phyloP scores from a whole-genome alignment of 1,140 invertebrate genomes.

The Hypothenemus hampei region DNA sequence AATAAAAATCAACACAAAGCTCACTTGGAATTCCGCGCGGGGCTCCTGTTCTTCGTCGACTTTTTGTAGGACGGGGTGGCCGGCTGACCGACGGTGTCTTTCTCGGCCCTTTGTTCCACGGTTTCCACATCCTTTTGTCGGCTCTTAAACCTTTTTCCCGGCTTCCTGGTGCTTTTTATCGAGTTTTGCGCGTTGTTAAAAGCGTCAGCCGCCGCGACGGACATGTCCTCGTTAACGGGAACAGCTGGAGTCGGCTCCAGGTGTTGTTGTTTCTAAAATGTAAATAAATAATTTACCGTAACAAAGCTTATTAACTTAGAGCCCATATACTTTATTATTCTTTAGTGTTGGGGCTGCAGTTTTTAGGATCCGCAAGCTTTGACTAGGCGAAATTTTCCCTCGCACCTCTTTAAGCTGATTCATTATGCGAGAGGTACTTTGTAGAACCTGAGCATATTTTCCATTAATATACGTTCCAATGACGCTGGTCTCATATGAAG shows the following conservation, averaged over 20 bases:
- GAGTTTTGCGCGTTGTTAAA: conserved; percentile 48
- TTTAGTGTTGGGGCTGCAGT: conserved; percentile 61
- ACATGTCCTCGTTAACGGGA: conserved; percentile 53
- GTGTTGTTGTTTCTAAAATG: conserved; percentile 46
- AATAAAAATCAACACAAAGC: conserved; percentile 7
- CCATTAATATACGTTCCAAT: conserved; percentile 83
- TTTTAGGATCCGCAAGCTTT: conserved; percentile 63
- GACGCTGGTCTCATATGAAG: conserved; percentile 81
- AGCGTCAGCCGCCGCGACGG: conserved; percentile 48
- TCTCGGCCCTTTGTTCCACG: conserved; percentile 35
- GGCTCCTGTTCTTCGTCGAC: conserved; percentile 25
- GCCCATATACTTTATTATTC: conserved; percentile 6
- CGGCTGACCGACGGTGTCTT: conserved; percentile 34
- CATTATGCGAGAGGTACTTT: conserved; percentile 44
- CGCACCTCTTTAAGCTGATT: conserved; percentile 43
- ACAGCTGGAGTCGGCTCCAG: conserved; percentile 59
- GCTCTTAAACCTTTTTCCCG: conserved; percentile 44
- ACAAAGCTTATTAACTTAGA: not conserved
- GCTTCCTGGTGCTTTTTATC: conserved; percentile 53
- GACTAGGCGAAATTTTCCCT: conserved; percentile 60
- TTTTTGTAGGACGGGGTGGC: conserved; percentile 36
- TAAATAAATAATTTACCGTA: conserved; percentile 2
- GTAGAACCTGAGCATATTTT: conserved; percentile 74
- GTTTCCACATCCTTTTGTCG: conserved; percentile 40
- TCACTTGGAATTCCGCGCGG: conserved; percentile 36